Percentiles rank a stretch among this genome's conserved stretches.
Evolutionary conservation across 2,888 invertebrate genomes (phyloP).

Genomic region (Monoplex corrugatus): DNA sequence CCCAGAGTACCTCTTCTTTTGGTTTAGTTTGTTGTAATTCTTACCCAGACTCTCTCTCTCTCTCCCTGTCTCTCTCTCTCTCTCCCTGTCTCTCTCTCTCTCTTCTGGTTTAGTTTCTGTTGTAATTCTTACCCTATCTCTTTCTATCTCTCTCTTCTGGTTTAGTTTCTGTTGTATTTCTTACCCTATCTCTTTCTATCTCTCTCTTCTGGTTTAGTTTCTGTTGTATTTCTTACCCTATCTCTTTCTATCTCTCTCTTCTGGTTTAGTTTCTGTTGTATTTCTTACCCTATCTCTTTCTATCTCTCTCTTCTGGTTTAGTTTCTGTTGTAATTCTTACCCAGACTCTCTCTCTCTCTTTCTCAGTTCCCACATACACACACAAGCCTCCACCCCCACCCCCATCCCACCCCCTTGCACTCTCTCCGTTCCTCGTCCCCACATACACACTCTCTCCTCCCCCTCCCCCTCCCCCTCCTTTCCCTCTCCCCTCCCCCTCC

Average conservation of each 20-base stretch:
- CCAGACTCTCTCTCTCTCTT: conserved; percentile 10
- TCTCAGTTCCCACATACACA: conserved; percentile 8
- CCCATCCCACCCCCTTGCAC: neutral
- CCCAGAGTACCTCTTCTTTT: no score
- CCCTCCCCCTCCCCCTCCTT: neutral
- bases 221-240: neutral
- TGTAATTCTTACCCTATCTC: no score
- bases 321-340: neutral
- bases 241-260: no score
- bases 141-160: conserved; percentile 61
- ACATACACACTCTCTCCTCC: neutral
- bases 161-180: no score
- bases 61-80: conserved; percentile 23
- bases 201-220: no score
- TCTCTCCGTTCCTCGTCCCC: neutral
- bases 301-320: conserved; percentile 15
- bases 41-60: conserved; percentile 9
- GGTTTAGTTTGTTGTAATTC: no score
- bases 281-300: neutral
- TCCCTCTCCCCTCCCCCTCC: neutral
- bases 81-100: conserved; percentile 62
- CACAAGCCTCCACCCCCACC: neutral
- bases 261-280: neutral
- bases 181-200: no score
- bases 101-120: no score